Percentiles rank a stretch among this genome's conserved stretches.
Evolutionary conservation across 2,888 invertebrate species (phyloP).

Genomic region (Morpho deidamia): DNA sequence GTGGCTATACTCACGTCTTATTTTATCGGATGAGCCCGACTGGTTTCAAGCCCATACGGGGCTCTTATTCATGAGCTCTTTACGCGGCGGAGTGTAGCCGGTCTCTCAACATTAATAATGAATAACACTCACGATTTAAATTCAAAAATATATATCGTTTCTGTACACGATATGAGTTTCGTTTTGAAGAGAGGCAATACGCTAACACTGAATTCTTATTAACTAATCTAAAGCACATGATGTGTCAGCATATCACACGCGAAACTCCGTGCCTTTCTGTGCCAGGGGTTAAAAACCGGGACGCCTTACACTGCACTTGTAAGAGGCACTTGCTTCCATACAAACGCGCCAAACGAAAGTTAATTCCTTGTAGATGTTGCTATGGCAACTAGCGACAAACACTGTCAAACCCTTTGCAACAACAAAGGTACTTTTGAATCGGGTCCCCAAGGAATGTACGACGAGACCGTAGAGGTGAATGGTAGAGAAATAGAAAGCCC

Average conservation of each 20-base stretch:
- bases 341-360: slow-evolving; percentile 9
- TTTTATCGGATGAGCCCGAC: too few relatives aligned
- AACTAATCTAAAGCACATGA: slow-evolving; percentile 5
- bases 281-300: slow-evolving; percentile 24
- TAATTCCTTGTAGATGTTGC: slow-evolving; percentile 38
- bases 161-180: too few relatives aligned
- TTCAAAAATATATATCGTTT: too few relatives aligned
- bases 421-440: not conserved
- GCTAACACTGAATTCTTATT: not conserved
- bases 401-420: slow-evolving; percentile 56
- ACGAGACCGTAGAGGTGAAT: slow-evolving; percentile 78
- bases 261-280: slow-evolving; percentile 32
- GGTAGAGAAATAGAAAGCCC: slow-evolving; percentile 79
- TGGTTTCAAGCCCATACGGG: too few relatives aligned
- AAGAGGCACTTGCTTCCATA: slow-evolving; percentile 10
- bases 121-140: too few relatives aligned
- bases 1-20: too few relatives aligned
- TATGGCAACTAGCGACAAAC: slow-evolving; percentile 70
- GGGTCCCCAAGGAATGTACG: slow-evolving; percentile 63
- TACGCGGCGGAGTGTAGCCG: too few relatives aligned
- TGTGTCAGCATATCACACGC: slow-evolving; percentile 30
- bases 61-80: too few relatives aligned
- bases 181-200: not conserved
- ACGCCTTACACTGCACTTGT: slow-evolving; percentile 15
- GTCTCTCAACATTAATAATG: too few relatives aligned